Evolutionary conservation across 2,888 invertebrate genomes (phyloP), one percentile per base, ranked within the genome.

Genomic region (Uloborus plumipes): DNA sequence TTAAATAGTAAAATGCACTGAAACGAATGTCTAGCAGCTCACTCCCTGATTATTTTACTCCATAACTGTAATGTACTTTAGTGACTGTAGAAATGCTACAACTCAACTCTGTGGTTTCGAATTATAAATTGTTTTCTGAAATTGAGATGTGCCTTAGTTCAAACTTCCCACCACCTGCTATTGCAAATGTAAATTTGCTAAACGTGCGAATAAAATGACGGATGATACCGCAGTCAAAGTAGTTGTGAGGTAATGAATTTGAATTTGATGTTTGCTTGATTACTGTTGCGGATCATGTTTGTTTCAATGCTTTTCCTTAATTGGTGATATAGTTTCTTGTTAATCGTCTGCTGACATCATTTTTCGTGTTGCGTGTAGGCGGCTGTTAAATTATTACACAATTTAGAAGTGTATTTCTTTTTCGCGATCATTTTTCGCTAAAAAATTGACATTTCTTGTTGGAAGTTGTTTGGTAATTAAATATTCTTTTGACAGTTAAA

Each of bases 171-270:
- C 64, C 80, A 81, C 70, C 80, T 81, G 80, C 64, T 64, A 39
- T 55, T 69, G 31, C 69, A 75, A 70, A 70, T 74, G 74, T 61
- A 69, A 26, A 59, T 16, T 39, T 39, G 39, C 39, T 65, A 59
- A 49, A 64, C 58, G 55, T 50, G 26, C 31, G 20, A 65, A 70
- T 14, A 74, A 75, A 75, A 81, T 81, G 80, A 81, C 70, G 39
- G 80, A 81, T 81, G 80, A 81, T 65, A 81, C 80, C 16, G 80
- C 80, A 20, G 80, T 81, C n/a, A 81, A 81, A 55, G 80, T 81
- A 70, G 80, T 74, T 22, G 80, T 81, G 53, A 74, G 80, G 80
- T 74, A 51, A 70, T 22, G 65, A 31, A 15, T 13, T 59, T 15
- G 9, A 4, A n/a, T 31, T 15, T 31, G 62, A 31, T 62, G 62